Conservation (phyloP, 1,140 invertebrate genomes). For the Neelides sp. region DNA sequence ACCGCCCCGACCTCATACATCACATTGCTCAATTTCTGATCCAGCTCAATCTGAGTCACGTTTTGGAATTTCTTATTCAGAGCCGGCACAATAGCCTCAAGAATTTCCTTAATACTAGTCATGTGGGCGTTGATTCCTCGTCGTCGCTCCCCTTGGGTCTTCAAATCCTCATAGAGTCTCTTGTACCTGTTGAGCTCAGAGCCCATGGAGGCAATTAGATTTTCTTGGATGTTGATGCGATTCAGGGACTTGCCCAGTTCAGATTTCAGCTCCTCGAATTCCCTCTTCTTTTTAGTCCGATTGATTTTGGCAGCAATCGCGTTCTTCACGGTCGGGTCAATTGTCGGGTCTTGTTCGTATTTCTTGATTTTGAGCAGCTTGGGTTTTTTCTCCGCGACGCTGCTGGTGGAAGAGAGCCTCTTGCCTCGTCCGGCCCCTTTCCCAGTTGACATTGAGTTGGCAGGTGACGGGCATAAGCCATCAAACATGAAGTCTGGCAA, state of each 20-base stretch:
- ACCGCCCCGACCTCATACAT: background rate
- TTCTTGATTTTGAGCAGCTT: constrained; percentile 14
- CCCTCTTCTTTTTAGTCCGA: constrained; percentile 20
- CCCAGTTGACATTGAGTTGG: no score
- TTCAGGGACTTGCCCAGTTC: background rate
- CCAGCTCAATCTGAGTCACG: background rate
- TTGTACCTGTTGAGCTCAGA: no score
- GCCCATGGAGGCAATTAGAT: no score
- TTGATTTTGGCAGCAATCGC: constrained; percentile 22
- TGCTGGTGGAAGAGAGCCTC: no score
- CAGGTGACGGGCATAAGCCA: no score
- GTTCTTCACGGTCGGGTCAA: constrained; percentile 17
- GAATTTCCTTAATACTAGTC: background rate
- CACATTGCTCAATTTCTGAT: background rate
- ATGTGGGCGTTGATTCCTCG: background rate
- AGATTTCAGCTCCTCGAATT: constrained; percentile 2
- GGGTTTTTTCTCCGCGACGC: no score
- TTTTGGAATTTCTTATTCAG: background rate
- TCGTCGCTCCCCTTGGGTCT: no score
- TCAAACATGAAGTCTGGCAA: no score
- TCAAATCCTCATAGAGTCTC: no score
- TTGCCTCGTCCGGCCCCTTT: no score
- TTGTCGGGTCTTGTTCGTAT: constrained; percentile 8
- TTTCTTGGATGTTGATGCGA: no score
- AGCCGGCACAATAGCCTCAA: constrained; percentile 5